Base-by-base conservation (phyloP, 2,113 vertebrate species). In the Columbina picui region DNA sequence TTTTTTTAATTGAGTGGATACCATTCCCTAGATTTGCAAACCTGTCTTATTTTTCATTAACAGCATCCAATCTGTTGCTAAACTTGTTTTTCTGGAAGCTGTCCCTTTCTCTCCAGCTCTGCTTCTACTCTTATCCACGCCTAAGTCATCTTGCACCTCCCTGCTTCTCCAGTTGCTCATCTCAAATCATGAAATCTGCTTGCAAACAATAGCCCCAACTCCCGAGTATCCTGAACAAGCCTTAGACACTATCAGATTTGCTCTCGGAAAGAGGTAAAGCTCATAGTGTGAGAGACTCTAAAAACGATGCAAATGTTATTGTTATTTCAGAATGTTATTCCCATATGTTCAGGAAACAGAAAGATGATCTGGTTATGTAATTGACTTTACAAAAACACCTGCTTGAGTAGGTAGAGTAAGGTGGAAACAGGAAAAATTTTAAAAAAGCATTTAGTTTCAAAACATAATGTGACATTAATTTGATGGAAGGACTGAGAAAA, bases 321-420 rank as follows among this genome's bases (percentile, higher is more conserved):
- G 92, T 94, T 96, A 59, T 93, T 94, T 95, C 70, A 64, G 80
- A 94, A 77, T 10, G 76, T 68, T 90, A 34, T 57, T 91, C 85
- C 94, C 96, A 68, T 93, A 67, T 92, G 94, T 47, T 92, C 92
- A 70, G 77, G 76, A 91, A 92, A 63, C 73, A 91, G 67, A 87
- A 81, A 0, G 7, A 50, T 56, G 30, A 47, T 84, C 81, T 36
- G 90, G 81, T 29, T 95, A 75, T 71, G 8, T 69, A 90, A 94
- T 2, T 52, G 36, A 43, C 69, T 92, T 91, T 47, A 27, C 43
- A 83, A n/a, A 90, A 94, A 59, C 20, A 83, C 92, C 93, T 92
- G 92, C 60, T 83, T 39, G 36, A 63, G 63, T 32, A 69, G 82
- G 79, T 61, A 56, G 50, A 53, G 50, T 17, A 61, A 57, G 71